phyloP scores from a whole-genome alignment of 2,797 vertebrate species.

The Geotrypetes seraphini region DNA sequence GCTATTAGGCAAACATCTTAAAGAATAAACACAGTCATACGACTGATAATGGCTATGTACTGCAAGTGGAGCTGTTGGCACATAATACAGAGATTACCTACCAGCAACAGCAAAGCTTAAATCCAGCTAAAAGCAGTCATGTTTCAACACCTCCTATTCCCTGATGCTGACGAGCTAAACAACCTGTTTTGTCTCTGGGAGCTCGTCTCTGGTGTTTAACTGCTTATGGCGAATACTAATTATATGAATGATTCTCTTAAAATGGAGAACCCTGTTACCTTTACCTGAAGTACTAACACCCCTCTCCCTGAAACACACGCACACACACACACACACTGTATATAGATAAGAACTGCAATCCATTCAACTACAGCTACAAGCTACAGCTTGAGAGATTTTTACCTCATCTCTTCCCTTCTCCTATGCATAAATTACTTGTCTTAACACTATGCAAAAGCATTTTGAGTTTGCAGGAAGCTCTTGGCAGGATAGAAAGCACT shows the following conservation, averaged over 20 bases:
- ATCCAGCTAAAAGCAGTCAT: conserved; percentile 48
- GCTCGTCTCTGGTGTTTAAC: conserved; percentile 65
- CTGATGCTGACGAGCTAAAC: conserved; percentile 66
- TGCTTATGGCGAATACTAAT: conserved; percentile 65
- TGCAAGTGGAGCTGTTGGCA: conserved; percentile 65
- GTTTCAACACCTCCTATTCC: conserved; percentile 64
- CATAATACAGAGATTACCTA: conserved; percentile 18
- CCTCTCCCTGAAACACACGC: too few relatives aligned
- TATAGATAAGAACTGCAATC: too few relatives aligned
- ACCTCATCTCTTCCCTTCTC: too few relatives aligned
- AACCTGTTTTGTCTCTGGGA: conserved; percentile 71
- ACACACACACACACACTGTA: too few relatives aligned
- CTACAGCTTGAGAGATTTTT: conserved; percentile 24
- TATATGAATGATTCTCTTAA: conserved; percentile 42
- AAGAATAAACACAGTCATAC: conserved; percentile 37
- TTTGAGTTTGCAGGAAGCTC: conserved; percentile 12
- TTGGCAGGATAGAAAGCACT: conserved; percentile 4
- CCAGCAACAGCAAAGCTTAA: not conserved
- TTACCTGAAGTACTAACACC: conserved; percentile 38
- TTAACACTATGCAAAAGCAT: conserved; percentile 5
- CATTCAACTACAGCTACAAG: conserved; percentile 16
- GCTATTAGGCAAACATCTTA: too few relatives aligned
- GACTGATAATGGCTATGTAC: conserved; percentile 47
- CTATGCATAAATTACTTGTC: conserved; percentile 19
- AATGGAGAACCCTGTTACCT: conserved; percentile 34